phyloP scores from a whole-genome alignment of 2,888 invertebrate genomes.

The Tinea pellionella region DNA sequence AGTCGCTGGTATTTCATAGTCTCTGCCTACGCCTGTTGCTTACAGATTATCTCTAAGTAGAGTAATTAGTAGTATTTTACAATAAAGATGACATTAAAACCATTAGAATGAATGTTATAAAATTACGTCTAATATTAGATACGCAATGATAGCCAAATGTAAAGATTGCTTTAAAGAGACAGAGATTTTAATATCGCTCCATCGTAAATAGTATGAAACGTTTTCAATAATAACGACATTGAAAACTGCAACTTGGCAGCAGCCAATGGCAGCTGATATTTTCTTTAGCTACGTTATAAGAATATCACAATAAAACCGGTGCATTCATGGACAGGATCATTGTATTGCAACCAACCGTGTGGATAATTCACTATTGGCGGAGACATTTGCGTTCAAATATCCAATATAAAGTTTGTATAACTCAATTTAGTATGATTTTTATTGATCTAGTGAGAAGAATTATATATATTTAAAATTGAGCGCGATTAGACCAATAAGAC shows the following conservation, averaged over 20 bases:
- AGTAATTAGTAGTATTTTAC: no score
- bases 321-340: background rate
- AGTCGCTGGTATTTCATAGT: no score
- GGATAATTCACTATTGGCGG: conserved; percentile 19
- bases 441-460: background rate
- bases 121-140: background rate
- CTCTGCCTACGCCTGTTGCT: no score
- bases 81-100: no score
- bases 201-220: background rate
- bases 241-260: conserved; percentile 9
- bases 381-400: no score
- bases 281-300: background rate
- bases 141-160: background rate
- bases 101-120: no score
- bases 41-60: no score
- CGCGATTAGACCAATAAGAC: no score
- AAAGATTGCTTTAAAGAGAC: background rate
- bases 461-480: background rate
- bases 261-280: background rate
- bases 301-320: conserved; percentile 5
- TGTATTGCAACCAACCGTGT: background rate
- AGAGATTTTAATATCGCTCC: conserved; percentile 3
- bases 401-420: no score
- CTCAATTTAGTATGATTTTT: background rate
- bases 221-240: background rate